Evolutionary conservation across 2,113 vertebrate genomes (phyloP), one percentile per base, ranked within the genome.

Genomic region (Neopipo cinnamomea): DNA sequence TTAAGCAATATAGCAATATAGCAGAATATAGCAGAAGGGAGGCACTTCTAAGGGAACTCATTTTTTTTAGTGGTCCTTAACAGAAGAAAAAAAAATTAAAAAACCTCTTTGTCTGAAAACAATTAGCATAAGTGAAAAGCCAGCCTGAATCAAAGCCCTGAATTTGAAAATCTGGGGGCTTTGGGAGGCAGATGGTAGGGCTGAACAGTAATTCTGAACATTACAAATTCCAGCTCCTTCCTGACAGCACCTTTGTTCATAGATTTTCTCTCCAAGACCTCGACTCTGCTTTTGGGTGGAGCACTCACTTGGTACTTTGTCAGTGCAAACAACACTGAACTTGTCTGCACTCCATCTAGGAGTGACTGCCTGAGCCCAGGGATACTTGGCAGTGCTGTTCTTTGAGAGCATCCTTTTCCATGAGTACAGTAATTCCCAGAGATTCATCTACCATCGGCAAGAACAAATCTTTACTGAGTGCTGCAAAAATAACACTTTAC

Each of bases 1-100:
- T 95, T 96, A 94, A 94, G 70, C 78, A 89, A 76, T 66, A 71
- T 33, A n/a, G n/a, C n/a, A n/a, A n/a, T n/a, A n/a, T n/a, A n/a
- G n/a, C n/a, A n/a, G n/a, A n/a, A n/a, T n/a, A 80, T 22, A 88
- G 78, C 63, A 97, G 63, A 79, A 90, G 63, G 37, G 50, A 89
- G 59, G 85, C 31, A 83, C 59, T 79, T 82, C 49, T 91, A 82
- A 39, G 53, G 74, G 67, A 74, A 37, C 7, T 76, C 14, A 50
- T 18, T 83, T 42, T 25, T 18, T 28, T 31, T 30, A 66, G 31
- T 16, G 9, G 49, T 50, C 79, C 82, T 58, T 65, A 53, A 82
- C 5, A 72, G 31, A 86, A 81, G 31, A 59, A 30, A 5, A 16
- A 58, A 56, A 67, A 71, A 35, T 61, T 41, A 31, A 68, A 41